phyloP scores from a whole-genome alignment of 2,888 invertebrate species.

The Tipula helvola region DNA sequence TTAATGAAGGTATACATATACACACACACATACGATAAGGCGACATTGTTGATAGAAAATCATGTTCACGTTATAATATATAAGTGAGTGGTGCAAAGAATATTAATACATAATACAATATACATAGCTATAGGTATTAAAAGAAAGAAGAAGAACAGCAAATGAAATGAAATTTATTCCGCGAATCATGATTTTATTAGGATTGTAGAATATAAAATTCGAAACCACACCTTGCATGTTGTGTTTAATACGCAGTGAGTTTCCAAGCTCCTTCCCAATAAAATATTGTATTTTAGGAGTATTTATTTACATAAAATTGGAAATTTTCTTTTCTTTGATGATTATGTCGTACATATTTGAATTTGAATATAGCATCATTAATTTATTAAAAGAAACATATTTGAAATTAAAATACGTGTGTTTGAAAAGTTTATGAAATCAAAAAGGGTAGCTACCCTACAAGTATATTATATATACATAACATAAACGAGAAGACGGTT shows the following conservation, averaged over 20 bases:
- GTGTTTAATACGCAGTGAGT: not conserved
- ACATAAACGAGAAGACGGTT: too few species aligned
- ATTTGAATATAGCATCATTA: not conserved
- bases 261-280: not conserved
- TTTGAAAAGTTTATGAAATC: not conserved
- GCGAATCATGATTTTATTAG: not conserved
- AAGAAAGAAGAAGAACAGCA: not conserved
- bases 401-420: not conserved
- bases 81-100: not conserved
- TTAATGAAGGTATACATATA: not conserved
- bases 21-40: not conserved
- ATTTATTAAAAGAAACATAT: not conserved
- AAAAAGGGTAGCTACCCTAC: too few species aligned
- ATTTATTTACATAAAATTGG: not conserved
- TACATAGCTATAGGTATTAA: too few species aligned
- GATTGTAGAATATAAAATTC: not conserved
- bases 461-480: too few species aligned
- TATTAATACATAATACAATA: not conserved
- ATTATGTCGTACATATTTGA: not conserved
- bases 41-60: not conserved
- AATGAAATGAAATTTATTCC: not conserved
- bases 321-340: not conserved
- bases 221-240: not conserved
- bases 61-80: not conserved
- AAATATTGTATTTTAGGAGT: not conserved